Percentiles rank a stretch among this genome's conserved stretches.
Conservation (phyloP, 2,888 invertebrate genomes). For the Drosophila rubida region DNA sequence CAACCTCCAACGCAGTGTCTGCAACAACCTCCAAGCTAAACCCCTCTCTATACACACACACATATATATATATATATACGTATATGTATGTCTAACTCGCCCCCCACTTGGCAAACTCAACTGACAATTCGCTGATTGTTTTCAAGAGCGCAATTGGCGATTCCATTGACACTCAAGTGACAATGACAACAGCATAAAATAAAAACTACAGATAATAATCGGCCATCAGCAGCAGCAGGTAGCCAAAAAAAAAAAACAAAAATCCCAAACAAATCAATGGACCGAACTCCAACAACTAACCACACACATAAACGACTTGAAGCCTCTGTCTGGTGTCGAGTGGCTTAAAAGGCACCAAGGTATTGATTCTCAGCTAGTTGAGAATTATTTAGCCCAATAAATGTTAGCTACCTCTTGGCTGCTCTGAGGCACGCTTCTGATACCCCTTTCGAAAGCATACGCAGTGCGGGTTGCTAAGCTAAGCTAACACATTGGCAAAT, state of each 20-base stretch:
- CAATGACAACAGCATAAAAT: slow-evolving; percentile 32
- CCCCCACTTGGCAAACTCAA: background rate
- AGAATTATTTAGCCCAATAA: slow-evolving; percentile 42
- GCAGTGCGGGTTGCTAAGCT: background rate
- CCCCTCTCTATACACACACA: background rate
- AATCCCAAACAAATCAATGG: slow-evolving; percentile 9
- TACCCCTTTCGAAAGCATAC: background rate
- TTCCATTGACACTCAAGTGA: slow-evolving; percentile 56
- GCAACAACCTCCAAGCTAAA: slow-evolving; percentile 42
- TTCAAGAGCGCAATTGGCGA: slow-evolving; percentile 53
- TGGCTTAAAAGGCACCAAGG: slow-evolving; percentile 42
- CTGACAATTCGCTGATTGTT: slow-evolving; percentile 54
- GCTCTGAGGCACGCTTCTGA: slow-evolving; percentile 3
- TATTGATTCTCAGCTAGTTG: slow-evolving; percentile 42
- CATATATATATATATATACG: too few species aligned
- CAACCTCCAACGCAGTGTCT: slow-evolving; percentile 35
- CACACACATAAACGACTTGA: too few species aligned
- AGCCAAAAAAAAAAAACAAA: background rate
- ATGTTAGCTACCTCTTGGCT: background rate
- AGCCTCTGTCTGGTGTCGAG: too few species aligned
- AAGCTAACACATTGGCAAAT: too few species aligned
- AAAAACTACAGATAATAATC: slow-evolving; percentile 19
- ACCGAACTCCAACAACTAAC: slow-evolving; percentile 6
- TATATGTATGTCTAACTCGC: background rate
- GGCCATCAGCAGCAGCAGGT: slow-evolving; percentile 19